A percentile compares a stretch with the other conserved stretches of the same genome.
phyloP scores from a whole-genome alignment of 2,113 vertebrate genomes.

The Platichthys stellatus region DNA sequence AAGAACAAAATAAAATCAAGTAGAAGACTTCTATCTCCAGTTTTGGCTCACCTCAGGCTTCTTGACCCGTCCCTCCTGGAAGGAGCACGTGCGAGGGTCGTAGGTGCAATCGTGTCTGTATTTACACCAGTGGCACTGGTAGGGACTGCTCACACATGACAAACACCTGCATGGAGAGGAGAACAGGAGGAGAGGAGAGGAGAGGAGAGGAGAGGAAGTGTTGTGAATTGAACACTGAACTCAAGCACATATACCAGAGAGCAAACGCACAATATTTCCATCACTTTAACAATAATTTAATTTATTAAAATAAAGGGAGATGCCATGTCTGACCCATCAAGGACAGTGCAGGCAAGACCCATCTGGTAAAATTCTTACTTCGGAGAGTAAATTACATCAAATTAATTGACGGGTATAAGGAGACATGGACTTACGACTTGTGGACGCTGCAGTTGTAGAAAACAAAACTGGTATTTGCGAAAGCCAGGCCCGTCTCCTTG shows the following conservation, averaged over 20 bases:
- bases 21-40: not conserved
- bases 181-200: not conserved
- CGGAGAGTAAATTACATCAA: not conserved
- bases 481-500: constrained; percentile 96
- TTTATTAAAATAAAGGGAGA: too few species aligned
- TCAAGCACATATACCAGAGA: too few species aligned
- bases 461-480: constrained; percentile 97
- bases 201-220: too few species aligned
- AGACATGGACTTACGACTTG: constrained; percentile 90
- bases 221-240: too few species aligned
- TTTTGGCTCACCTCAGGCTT: constrained; percentile 86
- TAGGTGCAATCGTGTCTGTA: constrained; percentile 96
- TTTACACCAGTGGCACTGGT: constrained; percentile 98
- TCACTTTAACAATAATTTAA: too few species aligned
- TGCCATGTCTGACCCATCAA: too few species aligned
- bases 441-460: constrained; percentile 99
- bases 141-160: constrained; percentile 96
- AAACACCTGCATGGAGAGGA: constrained; percentile 85
- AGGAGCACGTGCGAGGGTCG: constrained; percentile 95
- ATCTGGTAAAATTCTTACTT: too few species aligned
- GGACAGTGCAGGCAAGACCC: too few species aligned
- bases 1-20: not conserved
- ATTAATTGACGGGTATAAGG: not conserved
- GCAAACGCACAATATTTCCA: too few species aligned
- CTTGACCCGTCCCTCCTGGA: constrained; percentile 96